A percentile compares a stretch with the other conserved stretches of the same genome.
These are phyloP conservation scores for Suricata suricatta DNA, from an alignment of 2,113 vertebrate species.

Conservation along the genomic window DNA sequence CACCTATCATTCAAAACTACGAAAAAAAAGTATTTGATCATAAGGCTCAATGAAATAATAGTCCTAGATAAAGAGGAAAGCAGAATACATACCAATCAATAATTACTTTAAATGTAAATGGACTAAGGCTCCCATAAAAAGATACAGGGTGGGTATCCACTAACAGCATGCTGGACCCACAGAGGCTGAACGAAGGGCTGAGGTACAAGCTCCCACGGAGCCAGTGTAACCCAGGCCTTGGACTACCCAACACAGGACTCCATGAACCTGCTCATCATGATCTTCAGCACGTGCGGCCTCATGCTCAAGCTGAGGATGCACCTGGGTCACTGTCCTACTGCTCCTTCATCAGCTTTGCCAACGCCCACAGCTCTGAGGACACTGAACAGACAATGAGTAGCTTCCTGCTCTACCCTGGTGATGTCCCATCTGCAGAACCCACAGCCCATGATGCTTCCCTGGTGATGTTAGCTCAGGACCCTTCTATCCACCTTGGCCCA, in stretches of 20 bases:
- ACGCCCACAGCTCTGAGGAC: conserved; percentile 96
- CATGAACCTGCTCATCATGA: too few relatives aligned
- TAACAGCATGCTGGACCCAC: too few relatives aligned
- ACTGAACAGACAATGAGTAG: conserved; percentile 99
- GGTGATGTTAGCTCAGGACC: conserved; percentile 83
- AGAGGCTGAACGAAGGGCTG: too few relatives aligned
- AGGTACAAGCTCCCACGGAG: too few relatives aligned
- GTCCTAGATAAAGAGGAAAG: neutral
- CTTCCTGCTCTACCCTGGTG: conserved; percentile 96
- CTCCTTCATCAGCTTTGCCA: conserved; percentile 99
- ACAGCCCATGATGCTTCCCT: conserved; percentile 96
- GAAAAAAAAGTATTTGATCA: neutral
- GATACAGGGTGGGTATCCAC: neutral
- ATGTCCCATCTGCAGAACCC: conserved; percentile 99
- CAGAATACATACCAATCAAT: neutral
- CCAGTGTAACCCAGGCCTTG: too few relatives aligned
- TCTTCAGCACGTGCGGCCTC: too few relatives aligned
- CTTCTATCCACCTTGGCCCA: neutral
- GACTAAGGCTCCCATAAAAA: neutral
- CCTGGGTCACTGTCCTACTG: conserved; percentile 97
- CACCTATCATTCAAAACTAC: neutral
- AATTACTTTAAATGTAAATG: neutral
- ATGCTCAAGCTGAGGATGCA: conserved; percentile 93
- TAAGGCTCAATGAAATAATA: conserved; percentile 4
- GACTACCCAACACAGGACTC: too few relatives aligned